These are phyloP conservation scores for Tridacna crocea DNA, from an alignment of 2,888 invertebrate genomes.

Conservation along the genomic window DNA sequence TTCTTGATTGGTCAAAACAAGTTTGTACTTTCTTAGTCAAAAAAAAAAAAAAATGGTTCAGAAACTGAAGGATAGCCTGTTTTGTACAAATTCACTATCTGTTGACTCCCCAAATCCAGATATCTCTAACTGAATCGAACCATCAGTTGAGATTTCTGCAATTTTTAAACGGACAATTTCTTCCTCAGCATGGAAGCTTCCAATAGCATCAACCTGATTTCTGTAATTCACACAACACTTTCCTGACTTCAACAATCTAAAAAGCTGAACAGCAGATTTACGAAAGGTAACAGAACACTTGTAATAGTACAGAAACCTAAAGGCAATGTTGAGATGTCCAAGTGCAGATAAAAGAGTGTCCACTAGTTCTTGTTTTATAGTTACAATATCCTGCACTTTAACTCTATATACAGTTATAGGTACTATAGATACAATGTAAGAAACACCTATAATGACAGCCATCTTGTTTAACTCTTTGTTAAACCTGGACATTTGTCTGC, in stretches of 20 bases:
- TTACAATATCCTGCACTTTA: constrained; percentile 4
- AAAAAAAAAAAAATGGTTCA: too few species aligned
- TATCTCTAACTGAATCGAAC: constrained; percentile 9
- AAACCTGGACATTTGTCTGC: background rate
- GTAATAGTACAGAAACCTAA: constrained; percentile 32
- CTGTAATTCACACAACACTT: background rate
- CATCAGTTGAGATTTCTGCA: constrained; percentile 6
- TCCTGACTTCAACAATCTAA: background rate
- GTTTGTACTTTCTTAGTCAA: too few species aligned
- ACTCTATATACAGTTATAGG: constrained; percentile 27
- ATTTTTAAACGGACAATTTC: constrained; percentile 16
- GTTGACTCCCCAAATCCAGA: constrained; percentile 8
- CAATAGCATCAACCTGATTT: background rate
- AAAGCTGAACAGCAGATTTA: background rate
- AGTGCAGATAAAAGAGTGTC: constrained; percentile 31
- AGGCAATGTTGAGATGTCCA: constrained; percentile 28
- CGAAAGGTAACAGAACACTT: constrained; percentile 13
- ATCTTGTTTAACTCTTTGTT: constrained; percentile 17
- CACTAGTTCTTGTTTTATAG: constrained; percentile 16
- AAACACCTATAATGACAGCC: constrained; percentile 5
- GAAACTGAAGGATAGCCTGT: background rate
- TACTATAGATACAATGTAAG: background rate
- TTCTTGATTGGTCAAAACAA: too few species aligned
- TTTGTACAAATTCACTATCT: background rate
- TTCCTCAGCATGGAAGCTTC: background rate